phyloP scores from a whole-genome alignment of 2,888 invertebrate species.

The Leucania comma region DNA sequence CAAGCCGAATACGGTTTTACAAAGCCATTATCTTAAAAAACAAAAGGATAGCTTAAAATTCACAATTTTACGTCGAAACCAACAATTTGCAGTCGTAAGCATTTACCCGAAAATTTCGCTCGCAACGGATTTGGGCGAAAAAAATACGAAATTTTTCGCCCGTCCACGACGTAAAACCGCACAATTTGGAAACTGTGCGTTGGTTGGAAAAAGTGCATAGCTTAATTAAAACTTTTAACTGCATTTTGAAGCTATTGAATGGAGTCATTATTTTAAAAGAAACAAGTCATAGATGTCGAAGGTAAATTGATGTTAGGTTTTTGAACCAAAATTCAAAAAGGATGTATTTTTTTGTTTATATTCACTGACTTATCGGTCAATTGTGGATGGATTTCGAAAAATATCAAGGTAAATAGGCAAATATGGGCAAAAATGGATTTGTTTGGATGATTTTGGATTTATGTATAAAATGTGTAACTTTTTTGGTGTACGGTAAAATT shows the following conservation, averaged over 20 bases:
- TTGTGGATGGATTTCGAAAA: no score
- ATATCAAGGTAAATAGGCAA: no score
- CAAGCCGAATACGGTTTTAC: constrained; percentile 5
- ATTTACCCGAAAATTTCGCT: constrained; percentile 32
- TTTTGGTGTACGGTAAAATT: no score
- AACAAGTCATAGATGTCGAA: not conserved
- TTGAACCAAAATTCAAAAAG: no score
- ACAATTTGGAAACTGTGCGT: constrained; percentile 21
- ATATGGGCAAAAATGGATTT: no score
- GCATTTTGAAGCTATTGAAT: constrained; percentile 37
- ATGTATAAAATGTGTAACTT: no score
- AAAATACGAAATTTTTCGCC: constrained; percentile 25
- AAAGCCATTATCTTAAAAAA: constrained; percentile 29
- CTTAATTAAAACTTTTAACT: constrained; percentile 43
- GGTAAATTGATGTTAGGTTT: no score
- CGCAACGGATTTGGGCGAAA: constrained; percentile 16
- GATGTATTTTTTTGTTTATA: no score
- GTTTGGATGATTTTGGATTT: no score
- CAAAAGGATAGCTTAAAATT: constrained; percentile 17
- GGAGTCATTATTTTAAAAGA: constrained; percentile 13
- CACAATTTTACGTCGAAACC: constrained; percentile 30
- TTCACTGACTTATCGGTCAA: no score
- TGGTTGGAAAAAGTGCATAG: constrained; percentile 24
- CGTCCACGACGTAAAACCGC: constrained; percentile 34
- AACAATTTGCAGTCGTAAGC: constrained; percentile 44